These are phyloP conservation scores for Caenorhabditis macrosperma DNA, from an alignment of 2,888 invertebrate genomes.

Conservation along the genomic window DNA sequence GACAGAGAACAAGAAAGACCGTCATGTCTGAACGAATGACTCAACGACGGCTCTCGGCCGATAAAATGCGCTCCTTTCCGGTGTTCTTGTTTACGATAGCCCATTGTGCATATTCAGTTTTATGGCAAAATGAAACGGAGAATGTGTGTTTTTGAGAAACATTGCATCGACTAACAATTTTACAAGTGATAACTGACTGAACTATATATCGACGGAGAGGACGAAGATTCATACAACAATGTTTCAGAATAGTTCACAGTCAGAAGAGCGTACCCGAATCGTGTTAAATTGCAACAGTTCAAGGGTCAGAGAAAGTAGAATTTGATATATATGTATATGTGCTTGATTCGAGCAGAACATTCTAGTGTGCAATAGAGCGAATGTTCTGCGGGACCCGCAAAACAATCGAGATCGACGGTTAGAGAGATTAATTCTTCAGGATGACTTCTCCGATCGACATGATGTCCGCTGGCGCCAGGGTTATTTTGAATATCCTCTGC, in stretches of 20 bases:
- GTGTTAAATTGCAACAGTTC: neutral
- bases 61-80: neutral
- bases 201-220: no score
- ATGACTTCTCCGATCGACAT: slow-evolving; percentile 43
- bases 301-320: neutral
- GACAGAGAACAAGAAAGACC: slow-evolving; percentile 2
- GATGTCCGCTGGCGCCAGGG: slow-evolving; percentile 11
- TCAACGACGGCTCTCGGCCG: neutral
- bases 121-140: slow-evolving; percentile 14
- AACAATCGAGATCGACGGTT: neutral
- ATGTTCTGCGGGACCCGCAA: no score
- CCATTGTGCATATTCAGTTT: slow-evolving; percentile 36
- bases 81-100: neutral
- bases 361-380: no score
- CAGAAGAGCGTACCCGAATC: slow-evolving; percentile 3
- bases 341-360: no score
- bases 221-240: no score
- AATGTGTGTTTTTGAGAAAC: no score
- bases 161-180: neutral
- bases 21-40: slow-evolving; percentile 24
- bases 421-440: slow-evolving; percentile 25
- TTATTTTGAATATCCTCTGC: slow-evolving; percentile 31
- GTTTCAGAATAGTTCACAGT: slow-evolving; percentile 7
- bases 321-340: no score
- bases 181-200: neutral